Conservation (phyloP, 1,140 invertebrate species). For the Megalopta genalis region DNA sequence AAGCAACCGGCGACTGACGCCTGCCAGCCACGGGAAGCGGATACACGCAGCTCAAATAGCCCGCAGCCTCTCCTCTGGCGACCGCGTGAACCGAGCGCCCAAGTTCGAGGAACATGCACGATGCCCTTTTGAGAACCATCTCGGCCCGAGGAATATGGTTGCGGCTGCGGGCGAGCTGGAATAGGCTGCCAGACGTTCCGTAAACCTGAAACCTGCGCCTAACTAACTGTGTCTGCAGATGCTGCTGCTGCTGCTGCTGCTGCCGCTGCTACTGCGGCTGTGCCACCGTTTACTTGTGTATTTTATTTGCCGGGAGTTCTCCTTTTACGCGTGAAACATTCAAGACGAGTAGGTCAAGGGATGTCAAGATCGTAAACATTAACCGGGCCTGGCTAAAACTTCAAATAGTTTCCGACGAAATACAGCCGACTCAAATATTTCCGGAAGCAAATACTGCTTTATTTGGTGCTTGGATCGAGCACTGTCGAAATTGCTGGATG, state of each 20-base stretch:
- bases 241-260: too few species aligned
- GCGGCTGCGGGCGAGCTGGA: background rate
- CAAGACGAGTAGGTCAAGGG: background rate
- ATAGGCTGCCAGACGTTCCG: background rate
- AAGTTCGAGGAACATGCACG: constrained; percentile 16
- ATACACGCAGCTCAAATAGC: constrained; percentile 35
- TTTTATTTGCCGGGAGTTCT: background rate
- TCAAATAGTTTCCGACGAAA: too few species aligned
- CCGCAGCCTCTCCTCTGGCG: constrained; percentile 9
- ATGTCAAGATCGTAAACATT: background rate
- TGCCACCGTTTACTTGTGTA: too few species aligned
- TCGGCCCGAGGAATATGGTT: background rate
- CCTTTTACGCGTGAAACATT: background rate
- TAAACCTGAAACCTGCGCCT: background rate
- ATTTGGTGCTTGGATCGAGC: too few species aligned
- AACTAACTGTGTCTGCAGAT: too few species aligned
- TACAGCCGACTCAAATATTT: too few species aligned
- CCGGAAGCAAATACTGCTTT: too few species aligned
- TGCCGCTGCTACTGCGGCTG: too few species aligned
- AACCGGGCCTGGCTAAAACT: too few species aligned
- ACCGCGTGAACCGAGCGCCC: constrained; percentile 1
- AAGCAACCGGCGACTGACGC: background rate
- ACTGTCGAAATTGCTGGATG: too few species aligned
- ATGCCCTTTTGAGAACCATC: background rate
- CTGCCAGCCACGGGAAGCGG: constrained; percentile 21